A percentile compares a stretch with the other conserved stretches of the same genome.
Conservation (phyloP, 2,888 invertebrate species). For the Eristalis arbustorum region DNA sequence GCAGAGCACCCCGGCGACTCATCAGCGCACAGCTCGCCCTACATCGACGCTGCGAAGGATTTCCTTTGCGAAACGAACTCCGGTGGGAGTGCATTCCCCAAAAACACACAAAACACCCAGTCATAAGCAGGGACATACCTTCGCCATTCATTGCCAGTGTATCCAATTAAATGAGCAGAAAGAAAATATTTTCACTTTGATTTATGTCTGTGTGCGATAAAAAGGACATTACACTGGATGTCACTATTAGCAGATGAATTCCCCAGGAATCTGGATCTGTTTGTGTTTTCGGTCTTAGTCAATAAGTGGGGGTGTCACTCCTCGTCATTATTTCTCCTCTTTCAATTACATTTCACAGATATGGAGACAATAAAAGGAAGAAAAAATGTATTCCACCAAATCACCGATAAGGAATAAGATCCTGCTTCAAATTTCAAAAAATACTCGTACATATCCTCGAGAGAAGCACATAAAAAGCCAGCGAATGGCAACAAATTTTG, state of each 20-base stretch:
- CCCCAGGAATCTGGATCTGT: constrained; percentile 53
- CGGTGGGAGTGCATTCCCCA: constrained; percentile 33
- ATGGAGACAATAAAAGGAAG: constrained; percentile 51
- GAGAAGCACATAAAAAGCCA: constrained; percentile 53
- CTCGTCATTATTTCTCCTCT: constrained; percentile 3
- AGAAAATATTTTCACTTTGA: constrained; percentile 65
- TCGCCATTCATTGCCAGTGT: constrained; percentile 45
- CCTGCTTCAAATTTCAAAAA: constrained; percentile 21
- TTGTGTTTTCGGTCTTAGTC: constrained; percentile 43
- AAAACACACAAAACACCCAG: not conserved
- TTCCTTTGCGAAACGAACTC: not conserved
- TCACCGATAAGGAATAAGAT: constrained; percentile 62
- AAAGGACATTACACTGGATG: constrained; percentile 61
- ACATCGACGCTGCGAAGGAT: constrained; percentile 14
- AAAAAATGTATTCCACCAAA: constrained; percentile 37
- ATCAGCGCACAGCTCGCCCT: not conserved
- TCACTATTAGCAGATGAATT: constrained; percentile 65
- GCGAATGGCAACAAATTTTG: constrained; percentile 71
- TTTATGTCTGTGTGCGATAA: constrained; percentile 55
- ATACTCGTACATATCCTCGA: constrained; percentile 39
- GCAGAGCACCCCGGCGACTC: not conserved
- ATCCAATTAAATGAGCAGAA: constrained; percentile 66
- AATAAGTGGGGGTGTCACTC: constrained; percentile 2
- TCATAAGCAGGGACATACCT: constrained; percentile 1
- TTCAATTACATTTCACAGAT: constrained; percentile 53